Evolutionary conservation across 1,140 invertebrate genomes (phyloP), one percentile per base, ranked within the genome.

Genomic region (Drosophila dunni): DNA sequence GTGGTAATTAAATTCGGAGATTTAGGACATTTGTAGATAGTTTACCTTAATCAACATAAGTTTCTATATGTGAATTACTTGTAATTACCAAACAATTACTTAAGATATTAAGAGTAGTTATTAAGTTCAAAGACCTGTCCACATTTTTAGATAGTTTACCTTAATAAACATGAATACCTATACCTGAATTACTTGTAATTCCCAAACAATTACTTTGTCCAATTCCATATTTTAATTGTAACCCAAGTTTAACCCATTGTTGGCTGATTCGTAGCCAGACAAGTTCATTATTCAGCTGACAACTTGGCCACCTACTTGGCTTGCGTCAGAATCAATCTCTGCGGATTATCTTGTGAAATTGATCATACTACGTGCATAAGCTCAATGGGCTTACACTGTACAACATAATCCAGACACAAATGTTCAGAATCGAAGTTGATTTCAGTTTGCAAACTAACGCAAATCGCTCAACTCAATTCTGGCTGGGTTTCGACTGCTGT

Each of bases 391-490:
- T 53, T 53, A 53, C 50, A 34, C 29, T 53, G 29, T 53, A 29
- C 50, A 15, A 36, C 50, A 34, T 50, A 36, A 45, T 40, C 17
- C 44, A 8, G 45, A 29, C 11, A 62, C 29, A 36, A 24, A 15
- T 38, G 15, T 60, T 33, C 24, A 13, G 40, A 42, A 10, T 53
- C 38, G 20, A 29, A 58, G 45, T 67, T 72, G 38, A 36, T 42
- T 66, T 29, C 15, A 58, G 29, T 72, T 66, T 64, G 29, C 40
- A 65, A 42, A 56, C 48, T 20, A 45, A 61, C 34, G 44, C 36
- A 69, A 69, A 74, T 57, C 56, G 36, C 57, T 69, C 64, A 56
- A 69, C 57, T 42, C 71, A 48, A 56, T 57, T 74, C 65, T 34
- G 20, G 53, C 40, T 40, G 13, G 56, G 65, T 50, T 67, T 61